A percentile compares a stretch with the other conserved stretches of the same genome.
Conservation (phyloP, 2,113 vertebrate genomes). For the Emydura subglobosa region DNA sequence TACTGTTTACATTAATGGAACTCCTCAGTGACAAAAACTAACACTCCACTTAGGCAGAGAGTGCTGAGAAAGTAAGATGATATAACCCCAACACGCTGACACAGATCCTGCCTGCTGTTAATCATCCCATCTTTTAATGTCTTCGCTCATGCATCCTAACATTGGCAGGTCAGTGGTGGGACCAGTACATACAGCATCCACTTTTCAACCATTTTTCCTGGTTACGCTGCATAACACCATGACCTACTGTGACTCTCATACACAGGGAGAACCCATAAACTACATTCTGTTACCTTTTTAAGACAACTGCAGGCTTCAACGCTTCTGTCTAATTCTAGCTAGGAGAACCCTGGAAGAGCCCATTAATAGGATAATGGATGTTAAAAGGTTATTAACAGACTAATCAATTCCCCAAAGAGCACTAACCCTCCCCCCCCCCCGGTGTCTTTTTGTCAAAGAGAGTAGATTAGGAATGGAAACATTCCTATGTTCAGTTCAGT, state of each 20-base stretch:
- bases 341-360: accelerated
- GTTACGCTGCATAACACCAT: background rate
- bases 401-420: background rate
- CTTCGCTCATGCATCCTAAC: background rate
- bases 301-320: background rate
- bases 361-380: background rate
- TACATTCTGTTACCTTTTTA: background rate
- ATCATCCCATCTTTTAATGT: background rate
- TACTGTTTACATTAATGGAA: background rate
- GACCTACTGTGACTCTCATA: background rate
- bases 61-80: background rate
- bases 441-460: accelerated
- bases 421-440: background rate
- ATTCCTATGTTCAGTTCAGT: accelerated
- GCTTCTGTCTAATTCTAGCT: background rate
- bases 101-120: slow-evolving; percentile 17
- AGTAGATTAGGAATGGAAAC: background rate
- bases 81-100: background rate
- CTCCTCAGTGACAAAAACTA: background rate
- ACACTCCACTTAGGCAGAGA: background rate
- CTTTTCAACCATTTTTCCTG: background rate
- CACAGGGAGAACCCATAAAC: background rate
- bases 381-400: background rate
- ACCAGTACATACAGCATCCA: background rate
- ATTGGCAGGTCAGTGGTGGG: background rate